Evolutionary conservation across 2,113 vertebrate species (phyloP).

Genomic region (Cavia porcellus): DNA sequence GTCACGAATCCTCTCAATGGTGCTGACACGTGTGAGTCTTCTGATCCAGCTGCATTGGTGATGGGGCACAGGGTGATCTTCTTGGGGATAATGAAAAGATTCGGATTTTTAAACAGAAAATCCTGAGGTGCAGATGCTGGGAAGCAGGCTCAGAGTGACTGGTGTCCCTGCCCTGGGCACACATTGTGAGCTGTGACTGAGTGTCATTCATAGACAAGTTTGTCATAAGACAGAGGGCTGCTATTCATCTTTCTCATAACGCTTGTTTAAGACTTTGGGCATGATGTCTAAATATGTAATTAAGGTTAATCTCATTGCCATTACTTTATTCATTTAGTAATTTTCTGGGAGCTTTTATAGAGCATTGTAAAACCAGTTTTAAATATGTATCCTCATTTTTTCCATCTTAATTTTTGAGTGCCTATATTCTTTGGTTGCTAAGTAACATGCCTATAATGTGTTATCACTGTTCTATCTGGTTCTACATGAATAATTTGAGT

Average conservation of each 20-base stretch:
- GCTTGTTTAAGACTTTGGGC: not conserved
- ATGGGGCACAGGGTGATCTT: no score
- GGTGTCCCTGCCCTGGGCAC: no score
- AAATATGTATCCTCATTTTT: conserved; percentile 46
- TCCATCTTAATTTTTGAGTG: conserved; percentile 61
- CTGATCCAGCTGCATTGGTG: not conserved
- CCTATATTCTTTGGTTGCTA: conserved; percentile 76
- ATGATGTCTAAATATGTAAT: conserved; percentile 39
- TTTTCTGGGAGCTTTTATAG: conserved; percentile 59
- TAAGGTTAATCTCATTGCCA: conserved; percentile 61
- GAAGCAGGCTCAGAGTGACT: not conserved
- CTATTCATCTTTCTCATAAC: not conserved
- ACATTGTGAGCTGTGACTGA: not conserved
- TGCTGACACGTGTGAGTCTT: not conserved
- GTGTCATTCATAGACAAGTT: not conserved
- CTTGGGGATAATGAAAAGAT: not conserved
- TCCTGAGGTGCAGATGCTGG: not conserved
- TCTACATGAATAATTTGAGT: conserved; percentile 77
- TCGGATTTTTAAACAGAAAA: not conserved
- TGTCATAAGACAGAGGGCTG: not conserved
- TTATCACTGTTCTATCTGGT: conserved; percentile 63
- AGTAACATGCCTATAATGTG: conserved; percentile 71
- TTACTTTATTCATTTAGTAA: conserved; percentile 46
- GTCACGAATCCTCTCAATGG: no score
- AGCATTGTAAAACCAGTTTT: conserved; percentile 59